These are phyloP conservation scores for Temnothorax unifasciatus DNA, from an alignment of 2,888 invertebrate species.

Conservation along the genomic window DNA sequence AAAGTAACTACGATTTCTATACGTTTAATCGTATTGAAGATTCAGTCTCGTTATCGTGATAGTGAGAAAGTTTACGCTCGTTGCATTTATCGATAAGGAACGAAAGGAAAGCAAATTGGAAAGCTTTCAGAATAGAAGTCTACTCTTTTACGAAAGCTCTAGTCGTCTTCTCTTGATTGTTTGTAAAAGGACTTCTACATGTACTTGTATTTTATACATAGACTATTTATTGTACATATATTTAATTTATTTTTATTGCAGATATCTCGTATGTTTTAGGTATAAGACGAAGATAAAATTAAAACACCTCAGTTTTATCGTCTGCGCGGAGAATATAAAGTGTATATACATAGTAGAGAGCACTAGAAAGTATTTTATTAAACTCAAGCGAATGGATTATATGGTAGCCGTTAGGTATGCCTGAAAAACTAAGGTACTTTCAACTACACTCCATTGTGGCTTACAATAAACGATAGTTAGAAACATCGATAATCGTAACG, in stretches of 20 bases:
- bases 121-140: slow-evolving; percentile 61
- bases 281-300: background rate
- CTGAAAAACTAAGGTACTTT: background rate
- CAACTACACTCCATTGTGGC: background rate
- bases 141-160: slow-evolving; percentile 48
- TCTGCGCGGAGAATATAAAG: background rate
- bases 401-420: background rate
- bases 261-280: background rate
- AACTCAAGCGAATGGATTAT: slow-evolving; percentile 10
- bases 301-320: background rate
- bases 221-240: background rate
- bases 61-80: slow-evolving; percentile 54
- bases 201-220: background rate
- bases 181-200: background rate
- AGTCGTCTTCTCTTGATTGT: background rate
- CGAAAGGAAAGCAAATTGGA: slow-evolving; percentile 67
- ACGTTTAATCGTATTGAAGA: slow-evolving; percentile 24
- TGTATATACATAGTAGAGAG: background rate
- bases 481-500: slow-evolving; percentile 17
- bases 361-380: slow-evolving; percentile 5
- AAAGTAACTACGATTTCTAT: slow-evolving; percentile 57
- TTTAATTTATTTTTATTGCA: background rate
- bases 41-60: slow-evolving; percentile 47
- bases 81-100: slow-evolving; percentile 58
- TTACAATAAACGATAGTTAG: background rate